phyloP scores from a whole-genome alignment of 2,888 invertebrate genomes.

The Portevinia maculata region DNA sequence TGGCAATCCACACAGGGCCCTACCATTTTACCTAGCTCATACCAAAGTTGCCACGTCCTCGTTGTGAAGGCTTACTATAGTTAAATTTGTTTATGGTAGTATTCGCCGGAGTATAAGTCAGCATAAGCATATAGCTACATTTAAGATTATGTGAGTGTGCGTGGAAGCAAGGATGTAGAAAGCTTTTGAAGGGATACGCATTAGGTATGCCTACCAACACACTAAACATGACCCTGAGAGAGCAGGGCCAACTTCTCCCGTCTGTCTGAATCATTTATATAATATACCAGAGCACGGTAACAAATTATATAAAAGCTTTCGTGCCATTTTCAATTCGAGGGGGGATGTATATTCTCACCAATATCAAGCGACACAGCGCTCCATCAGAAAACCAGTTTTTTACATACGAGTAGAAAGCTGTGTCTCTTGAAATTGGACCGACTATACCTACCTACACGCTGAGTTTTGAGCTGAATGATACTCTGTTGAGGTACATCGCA shows the following conservation, averaged over 20 bases:
- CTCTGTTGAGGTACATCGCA: conserved; percentile 20
- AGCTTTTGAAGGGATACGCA: conserved; percentile 48
- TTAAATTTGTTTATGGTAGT: too few species aligned
- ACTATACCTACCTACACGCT: too few species aligned
- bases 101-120: too few species aligned
- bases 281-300: conserved; percentile 5
- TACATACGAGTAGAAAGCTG: too few species aligned
- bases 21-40: conserved; percentile 18
- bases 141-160: conserved; percentile 14
- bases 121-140: conserved; percentile 35
- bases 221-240: too few species aligned
- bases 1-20: conserved; percentile 13
- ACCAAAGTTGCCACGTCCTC: conserved; percentile 40
- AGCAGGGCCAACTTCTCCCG: conserved; percentile 23
- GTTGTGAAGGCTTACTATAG: too few species aligned
- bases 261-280: conserved; percentile 40
- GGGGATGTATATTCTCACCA: neutral
- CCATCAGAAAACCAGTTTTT: too few species aligned
- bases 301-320: conserved; percentile 15
- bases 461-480: neutral
- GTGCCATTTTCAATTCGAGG: conserved; percentile 3
- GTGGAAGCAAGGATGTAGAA: neutral
- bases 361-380: too few species aligned
- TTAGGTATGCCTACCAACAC: conserved; percentile 2
- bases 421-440: too few species aligned